A percentile compares a stretch with the other conserved stretches of the same genome.
These are phyloP conservation scores for Furnarius figulus DNA, from an alignment of 2,113 vertebrate species.

Conservation along the genomic window DNA sequence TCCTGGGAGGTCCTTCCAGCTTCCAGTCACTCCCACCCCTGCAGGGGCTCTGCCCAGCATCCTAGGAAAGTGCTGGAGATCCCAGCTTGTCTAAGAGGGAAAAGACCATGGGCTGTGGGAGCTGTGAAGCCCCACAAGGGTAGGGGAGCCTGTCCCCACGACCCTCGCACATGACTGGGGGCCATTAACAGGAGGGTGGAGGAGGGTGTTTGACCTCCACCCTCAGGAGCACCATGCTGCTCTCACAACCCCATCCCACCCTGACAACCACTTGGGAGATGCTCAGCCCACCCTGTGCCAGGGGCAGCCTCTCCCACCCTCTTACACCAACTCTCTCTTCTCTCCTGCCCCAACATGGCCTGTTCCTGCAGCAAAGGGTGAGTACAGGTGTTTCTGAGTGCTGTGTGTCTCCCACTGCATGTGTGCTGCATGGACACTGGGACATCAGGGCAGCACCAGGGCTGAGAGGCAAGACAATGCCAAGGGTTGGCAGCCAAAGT, in stretches of 20 bases:
- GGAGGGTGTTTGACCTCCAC: neutral
- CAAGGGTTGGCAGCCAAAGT: neutral
- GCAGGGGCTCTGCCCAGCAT: neutral
- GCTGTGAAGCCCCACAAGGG: neutral
- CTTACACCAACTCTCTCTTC: slow-evolving; percentile 42
- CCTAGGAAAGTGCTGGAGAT: neutral
- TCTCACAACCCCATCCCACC: neutral
- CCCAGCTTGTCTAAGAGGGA: neutral
- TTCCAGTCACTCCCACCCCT: neutral
- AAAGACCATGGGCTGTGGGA: neutral
- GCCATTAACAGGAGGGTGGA: rapidly evolving
- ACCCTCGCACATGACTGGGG: neutral
- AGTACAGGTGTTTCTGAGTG: neutral
- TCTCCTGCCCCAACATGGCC: neutral
- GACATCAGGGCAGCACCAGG: neutral
- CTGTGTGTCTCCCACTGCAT: neutral
- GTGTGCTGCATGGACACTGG: neutral
- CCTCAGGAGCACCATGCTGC: neutral
- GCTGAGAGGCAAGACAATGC: neutral
- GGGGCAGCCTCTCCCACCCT: rapidly evolving
- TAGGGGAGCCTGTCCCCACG: rapidly evolving
- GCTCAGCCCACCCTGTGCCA: neutral
- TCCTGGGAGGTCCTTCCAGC: neutral
- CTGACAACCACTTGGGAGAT: rapidly evolving
- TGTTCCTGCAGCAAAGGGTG: slow-evolving; percentile 64